Base-by-base conservation (phyloP, 2,113 vertebrate genomes). In the Syrrhaptes paradoxus region DNA sequence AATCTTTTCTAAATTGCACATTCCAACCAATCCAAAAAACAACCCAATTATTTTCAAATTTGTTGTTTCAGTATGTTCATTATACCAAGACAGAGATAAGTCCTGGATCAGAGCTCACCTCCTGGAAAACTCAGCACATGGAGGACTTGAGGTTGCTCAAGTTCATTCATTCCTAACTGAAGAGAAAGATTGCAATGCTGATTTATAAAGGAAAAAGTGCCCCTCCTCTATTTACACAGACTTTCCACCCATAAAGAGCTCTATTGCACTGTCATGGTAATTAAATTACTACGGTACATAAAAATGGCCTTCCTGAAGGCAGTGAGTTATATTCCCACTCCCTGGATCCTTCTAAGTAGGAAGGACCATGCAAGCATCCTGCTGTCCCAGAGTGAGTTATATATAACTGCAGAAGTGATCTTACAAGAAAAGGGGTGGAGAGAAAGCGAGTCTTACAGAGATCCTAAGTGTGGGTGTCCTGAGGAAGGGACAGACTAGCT, bases 401-500 rank as follows among this genome's bases (percentile, higher is more conserved):
- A 21, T 5, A 5, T 9, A 78, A 61, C 24, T 26, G 26, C 41
- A 85, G 36, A 76, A 92, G 17, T 36, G 9, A 38, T 29, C 13
- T 36, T 1, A 0, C 4, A 54, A 76, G 71, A 61, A 38, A 73
- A 80, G 31, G 7, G 2, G 17, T 55, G 36, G 28, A 61, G 11
- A 5, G 7, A 6, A 78, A 68, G 26, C 0, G 3, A 19, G 9
- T 2, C 12, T 68, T 73, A 29, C 20, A 68, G 49, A 49, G 9
- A 3, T 46, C 51, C 26, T 54, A 18, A 67, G 4, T 0, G 0
- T 20, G 26, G 13, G 16, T 70, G 32, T 8, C 43, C 15, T 6
- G 3, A 46, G 25, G 6, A 78, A 57, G 11, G 31, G 20, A 58
- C 32, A 24, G 38, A 45, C 18, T n/a, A 13, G 31, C 52, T 45